Evolutionary conservation across 2,888 invertebrate species (phyloP).

Genomic region (Cryptocephalus primarius): DNA sequence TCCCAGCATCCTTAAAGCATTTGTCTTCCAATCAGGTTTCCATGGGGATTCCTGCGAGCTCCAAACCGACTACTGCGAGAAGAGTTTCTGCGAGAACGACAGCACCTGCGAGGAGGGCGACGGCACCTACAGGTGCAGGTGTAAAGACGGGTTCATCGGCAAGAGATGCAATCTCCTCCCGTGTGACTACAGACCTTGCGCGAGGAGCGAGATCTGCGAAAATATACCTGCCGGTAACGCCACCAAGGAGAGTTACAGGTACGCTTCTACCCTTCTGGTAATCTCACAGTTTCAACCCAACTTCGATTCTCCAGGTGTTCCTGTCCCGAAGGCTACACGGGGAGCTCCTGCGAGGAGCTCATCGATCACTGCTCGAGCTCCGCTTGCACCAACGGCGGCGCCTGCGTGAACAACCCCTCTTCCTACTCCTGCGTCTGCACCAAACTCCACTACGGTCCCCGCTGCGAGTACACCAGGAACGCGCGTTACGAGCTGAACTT

Average conservation of each 20-base stretch:
- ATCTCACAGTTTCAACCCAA: too few species aligned
- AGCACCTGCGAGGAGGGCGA: conserved; percentile 32
- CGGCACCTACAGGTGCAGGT: conserved; percentile 40
- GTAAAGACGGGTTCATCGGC: conserved; percentile 42
- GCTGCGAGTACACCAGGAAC: conserved; percentile 39
- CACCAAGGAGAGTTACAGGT: conserved; percentile 37
- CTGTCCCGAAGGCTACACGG: conserved; percentile 45
- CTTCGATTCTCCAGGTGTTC: conserved; percentile 36
- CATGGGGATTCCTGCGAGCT: conserved; percentile 31
- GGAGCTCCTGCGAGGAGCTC: conserved; percentile 38
- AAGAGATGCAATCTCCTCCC: conserved; percentile 44
- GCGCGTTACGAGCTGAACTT: conserved; percentile 48
- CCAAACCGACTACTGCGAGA: conserved; percentile 20
- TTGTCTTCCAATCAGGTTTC: too few species aligned
- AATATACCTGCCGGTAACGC: conserved; percentile 35
- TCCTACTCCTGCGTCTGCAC: conserved; percentile 41
- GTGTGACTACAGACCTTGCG: conserved; percentile 48
- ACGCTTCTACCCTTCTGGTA: conserved; percentile 4
- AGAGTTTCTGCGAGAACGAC: conserved; percentile 34
- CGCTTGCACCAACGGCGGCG: conserved; percentile 35
- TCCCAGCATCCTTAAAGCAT: too few species aligned
- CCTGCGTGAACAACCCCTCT: conserved; percentile 29
- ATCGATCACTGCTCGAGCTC: conserved; percentile 39
- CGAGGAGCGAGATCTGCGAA: conserved; percentile 35
- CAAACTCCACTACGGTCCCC: conserved; percentile 38